Evolutionary conservation across 64 coral and sea anemone species (phyloP), one percentile per base, ranked within the genome.

Genomic region (Dendronephthya gigantea): DNA sequence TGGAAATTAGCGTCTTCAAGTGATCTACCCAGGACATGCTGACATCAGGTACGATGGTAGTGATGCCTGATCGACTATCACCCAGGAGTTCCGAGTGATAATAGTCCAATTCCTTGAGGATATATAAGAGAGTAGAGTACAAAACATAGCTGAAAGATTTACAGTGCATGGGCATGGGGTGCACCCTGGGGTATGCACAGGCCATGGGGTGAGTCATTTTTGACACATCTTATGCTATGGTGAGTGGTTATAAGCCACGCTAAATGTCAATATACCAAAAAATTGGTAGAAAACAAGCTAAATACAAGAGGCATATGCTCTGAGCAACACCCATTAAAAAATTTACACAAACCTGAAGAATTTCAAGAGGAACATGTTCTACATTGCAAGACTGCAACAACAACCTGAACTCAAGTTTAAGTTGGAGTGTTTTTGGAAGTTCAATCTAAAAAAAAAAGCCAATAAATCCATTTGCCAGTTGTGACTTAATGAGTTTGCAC

Each of bases 41-140:
- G 85, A 91, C n/a, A 81, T 56, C 35, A 85, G 82, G 12, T 75
- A 79, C 72, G 19, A 33, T 79, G 11, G 10, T 12, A 35, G 7
- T 79, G 15, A 16, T 79, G 15, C 1, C 27, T 36, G 72, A 15
- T 62, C 25, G 86, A 35, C 90, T 91, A 37, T 83, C 85, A 50
- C 91, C 93, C 34, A 98, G 88, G 82, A 98, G 91, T 88, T 91
- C 84, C 33, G 86, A 91, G 55, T 98, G 88, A 34, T 91, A 93
- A 48, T 92, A 89, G 86, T 98, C 95, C 32, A 98, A 88, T 27
- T 91, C 95, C 95, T 97, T 81, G 23, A 69, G 13, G 36, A 30
- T 82, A 32, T 84, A 48, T 19, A 68, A 85, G 81, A 81, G 86
- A 34, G n/a, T 13, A 49, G 7, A 36, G 86, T 50, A 70, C 4